Conservation (phyloP, 2,888 invertebrate genomes). For the Eurytoma californica region DNA sequence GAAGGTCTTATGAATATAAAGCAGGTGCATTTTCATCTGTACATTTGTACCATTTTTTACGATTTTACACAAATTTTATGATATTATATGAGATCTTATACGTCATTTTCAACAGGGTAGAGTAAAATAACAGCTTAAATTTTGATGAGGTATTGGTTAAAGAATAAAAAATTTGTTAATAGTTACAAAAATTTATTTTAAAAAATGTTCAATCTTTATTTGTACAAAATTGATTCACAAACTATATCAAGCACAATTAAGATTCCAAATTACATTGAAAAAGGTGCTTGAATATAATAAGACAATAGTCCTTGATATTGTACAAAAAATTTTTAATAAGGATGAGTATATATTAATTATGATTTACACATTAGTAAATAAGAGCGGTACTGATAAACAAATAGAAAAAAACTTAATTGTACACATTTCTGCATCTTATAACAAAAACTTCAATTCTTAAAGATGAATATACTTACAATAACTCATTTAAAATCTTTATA, state of each 20-base stretch:
- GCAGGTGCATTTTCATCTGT: too few relatives aligned
- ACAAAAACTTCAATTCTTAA: constrained; percentile 44
- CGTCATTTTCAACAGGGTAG: too few relatives aligned
- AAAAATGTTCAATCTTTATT: constrained; percentile 43
- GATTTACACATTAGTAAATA: constrained; percentile 22
- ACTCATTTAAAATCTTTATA: constrained; percentile 49
- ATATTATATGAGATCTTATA: too few relatives aligned
- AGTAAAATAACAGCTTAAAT: neutral
- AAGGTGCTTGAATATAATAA: constrained; percentile 26
- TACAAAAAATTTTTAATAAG: constrained; percentile 37
- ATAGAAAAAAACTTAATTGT: constrained; percentile 41
- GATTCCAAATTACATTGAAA: constrained; percentile 49
- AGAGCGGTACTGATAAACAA: constrained; percentile 36
- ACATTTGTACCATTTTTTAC: too few relatives aligned
- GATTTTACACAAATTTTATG: too few relatives aligned
- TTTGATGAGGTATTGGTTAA: neutral
- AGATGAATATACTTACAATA: constrained; percentile 28
- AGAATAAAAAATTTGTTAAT: neutral
- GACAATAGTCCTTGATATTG: constrained; percentile 19
- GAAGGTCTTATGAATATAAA: too few relatives aligned
- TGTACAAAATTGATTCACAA: constrained; percentile 31
- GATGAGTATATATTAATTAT: constrained; percentile 28
- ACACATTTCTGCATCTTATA: constrained; percentile 39
- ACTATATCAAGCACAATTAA: constrained; percentile 3
- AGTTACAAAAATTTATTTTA: constrained; percentile 49